These are phyloP conservation scores for Alca torda DNA, from an alignment of 2,797 vertebrate species.

Conservation along the genomic window DNA sequence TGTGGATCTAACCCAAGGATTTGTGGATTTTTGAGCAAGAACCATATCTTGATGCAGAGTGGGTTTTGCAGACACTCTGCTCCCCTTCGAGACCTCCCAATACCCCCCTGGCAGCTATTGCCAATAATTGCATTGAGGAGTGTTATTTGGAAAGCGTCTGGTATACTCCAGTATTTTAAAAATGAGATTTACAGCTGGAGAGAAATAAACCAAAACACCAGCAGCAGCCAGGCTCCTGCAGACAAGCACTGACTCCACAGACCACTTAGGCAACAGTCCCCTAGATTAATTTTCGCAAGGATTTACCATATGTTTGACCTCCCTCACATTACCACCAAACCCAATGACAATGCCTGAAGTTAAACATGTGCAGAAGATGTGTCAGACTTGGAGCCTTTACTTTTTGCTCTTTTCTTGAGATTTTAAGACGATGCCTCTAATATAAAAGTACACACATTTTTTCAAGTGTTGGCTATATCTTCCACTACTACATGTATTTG, in stretches of 20 bases:
- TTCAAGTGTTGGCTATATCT: not conserved
- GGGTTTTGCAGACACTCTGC: not conserved
- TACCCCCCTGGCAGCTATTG: not conserved
- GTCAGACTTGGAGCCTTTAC: not conserved
- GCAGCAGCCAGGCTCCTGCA: slow-evolving; percentile 33
- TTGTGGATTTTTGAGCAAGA: not conserved
- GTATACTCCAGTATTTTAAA: not conserved
- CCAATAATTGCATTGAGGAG: not conserved
- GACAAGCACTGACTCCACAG: slow-evolving; percentile 6
- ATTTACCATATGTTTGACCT: slow-evolving; percentile 2
- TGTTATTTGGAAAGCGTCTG: not conserved
- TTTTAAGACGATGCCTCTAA: not conserved
- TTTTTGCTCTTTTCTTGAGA: not conserved
- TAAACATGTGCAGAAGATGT: not conserved
- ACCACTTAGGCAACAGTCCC: not conserved
- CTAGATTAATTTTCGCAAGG: not conserved
- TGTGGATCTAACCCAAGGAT: not conserved
- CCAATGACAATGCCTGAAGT: not conserved
- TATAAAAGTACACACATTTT: not conserved
- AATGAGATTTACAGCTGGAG: slow-evolving; percentile 53
- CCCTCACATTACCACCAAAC: not conserved
- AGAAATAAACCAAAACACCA: not conserved
- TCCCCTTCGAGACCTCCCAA: not conserved
- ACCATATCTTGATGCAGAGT: not conserved
- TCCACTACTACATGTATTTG: not conserved